Evolutionary conservation across 2,797 vertebrate genomes (phyloP).

Genomic region (Glossophaga mutica): DNA sequence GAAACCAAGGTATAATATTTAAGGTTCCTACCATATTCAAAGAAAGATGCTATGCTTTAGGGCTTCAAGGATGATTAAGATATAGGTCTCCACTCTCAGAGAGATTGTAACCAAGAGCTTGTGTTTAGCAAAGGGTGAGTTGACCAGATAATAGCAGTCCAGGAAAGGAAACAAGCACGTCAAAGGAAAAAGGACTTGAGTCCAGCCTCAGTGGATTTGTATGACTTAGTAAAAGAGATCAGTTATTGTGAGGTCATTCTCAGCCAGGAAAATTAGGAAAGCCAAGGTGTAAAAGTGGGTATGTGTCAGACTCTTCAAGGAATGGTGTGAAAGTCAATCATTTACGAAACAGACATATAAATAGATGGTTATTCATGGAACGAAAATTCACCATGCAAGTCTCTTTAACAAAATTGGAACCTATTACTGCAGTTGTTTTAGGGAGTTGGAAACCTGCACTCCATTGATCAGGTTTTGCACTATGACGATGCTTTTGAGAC

Average conservation of each 20-base stretch:
- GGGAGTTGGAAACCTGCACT: neutral
- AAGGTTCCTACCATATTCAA: neutral
- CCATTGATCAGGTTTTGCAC: neutral
- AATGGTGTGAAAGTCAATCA: neutral
- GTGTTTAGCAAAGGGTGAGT: neutral
- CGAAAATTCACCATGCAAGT: neutral
- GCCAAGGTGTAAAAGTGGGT: neutral
- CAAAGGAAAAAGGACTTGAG: neutral
- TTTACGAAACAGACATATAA: neutral
- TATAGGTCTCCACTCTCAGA: neutral
- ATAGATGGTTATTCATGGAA: neutral
- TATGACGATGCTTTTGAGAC: neutral
- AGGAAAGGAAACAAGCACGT: neutral
- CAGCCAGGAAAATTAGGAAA: neutral
- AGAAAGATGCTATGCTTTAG: neutral
- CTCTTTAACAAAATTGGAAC: neutral
- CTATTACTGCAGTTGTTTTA: neutral
- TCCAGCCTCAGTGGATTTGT: neutral
- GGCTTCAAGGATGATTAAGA: neutral
- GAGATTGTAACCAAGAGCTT: neutral
- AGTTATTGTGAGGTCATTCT: neutral
- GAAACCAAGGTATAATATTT: neutral
- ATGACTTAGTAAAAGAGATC: neutral
- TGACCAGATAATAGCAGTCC: neutral
- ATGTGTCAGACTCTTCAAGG: neutral